Percentiles rank a stretch among this genome's conserved stretches.
These are phyloP conservation scores for Choristoneura rosaceana DNA, from an alignment of 2,888 invertebrate species.

Conservation along the genomic window DNA sequence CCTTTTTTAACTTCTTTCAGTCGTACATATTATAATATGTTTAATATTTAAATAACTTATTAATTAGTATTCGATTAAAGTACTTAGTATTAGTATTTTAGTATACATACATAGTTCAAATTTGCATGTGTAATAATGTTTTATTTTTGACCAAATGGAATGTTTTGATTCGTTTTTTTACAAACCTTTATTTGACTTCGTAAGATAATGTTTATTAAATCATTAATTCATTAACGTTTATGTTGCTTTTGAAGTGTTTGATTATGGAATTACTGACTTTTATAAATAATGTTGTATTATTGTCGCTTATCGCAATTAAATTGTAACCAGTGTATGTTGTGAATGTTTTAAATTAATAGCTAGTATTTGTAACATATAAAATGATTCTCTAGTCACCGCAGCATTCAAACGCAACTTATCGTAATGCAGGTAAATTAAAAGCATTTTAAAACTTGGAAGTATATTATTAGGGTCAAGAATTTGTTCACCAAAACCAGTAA, in stretches of 20 bases:
- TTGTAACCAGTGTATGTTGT: constrained; percentile 54
- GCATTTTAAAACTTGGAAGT: constrained; percentile 48
- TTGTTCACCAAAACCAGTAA: neutral
- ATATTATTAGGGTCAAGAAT: constrained; percentile 1
- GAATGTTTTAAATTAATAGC: constrained; percentile 46
- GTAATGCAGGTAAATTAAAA: constrained; percentile 56
- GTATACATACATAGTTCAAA: constrained; percentile 31
- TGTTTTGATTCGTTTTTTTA: constrained; percentile 29
- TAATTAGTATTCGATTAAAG: constrained; percentile 24
- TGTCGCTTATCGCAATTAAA: constrained; percentile 52
- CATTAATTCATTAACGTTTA: constrained; percentile 15
- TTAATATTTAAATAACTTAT: neutral
- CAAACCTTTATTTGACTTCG: neutral
- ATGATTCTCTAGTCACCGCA: constrained; percentile 77
- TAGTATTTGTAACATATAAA: constrained; percentile 45
- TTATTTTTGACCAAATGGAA: constrained; percentile 38
- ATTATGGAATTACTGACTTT: constrained; percentile 46
- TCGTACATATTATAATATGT: neutral
- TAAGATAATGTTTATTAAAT: constrained; percentile 25
- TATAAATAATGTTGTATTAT: constrained; percentile 54
- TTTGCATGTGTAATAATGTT: constrained; percentile 34
- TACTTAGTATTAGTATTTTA: constrained; percentile 34
- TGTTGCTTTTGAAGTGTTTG: constrained; percentile 17
- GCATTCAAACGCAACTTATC: constrained; percentile 58
- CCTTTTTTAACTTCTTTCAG: constrained; percentile 29